Evolutionary conservation across 2,797 vertebrate genomes (phyloP).

Genomic region (Octomys mimax): DNA sequence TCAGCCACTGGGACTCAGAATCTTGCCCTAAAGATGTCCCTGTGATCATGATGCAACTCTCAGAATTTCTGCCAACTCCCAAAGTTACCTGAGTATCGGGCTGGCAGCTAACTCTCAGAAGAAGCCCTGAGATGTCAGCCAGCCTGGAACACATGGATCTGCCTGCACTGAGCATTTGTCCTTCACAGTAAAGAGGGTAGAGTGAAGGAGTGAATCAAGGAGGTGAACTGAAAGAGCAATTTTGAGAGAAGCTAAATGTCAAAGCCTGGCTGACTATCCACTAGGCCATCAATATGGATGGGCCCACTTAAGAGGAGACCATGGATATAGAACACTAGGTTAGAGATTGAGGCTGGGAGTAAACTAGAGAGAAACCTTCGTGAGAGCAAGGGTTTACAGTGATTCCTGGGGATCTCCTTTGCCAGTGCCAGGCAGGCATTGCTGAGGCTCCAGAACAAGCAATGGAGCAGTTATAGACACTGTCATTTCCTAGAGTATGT

Average conservation of each 20-base stretch:
- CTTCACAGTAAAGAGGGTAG: not conserved
- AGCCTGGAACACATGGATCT: not conserved
- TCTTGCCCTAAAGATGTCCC: not conserved
- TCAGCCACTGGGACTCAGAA: not conserved
- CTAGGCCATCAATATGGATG: not conserved
- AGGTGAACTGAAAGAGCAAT: not conserved
- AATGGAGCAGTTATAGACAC: not conserved
- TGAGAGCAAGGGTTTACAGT: not conserved
- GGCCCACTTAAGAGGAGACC: not conserved
- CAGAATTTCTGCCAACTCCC: not conserved
- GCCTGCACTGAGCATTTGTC: conserved; percentile 44
- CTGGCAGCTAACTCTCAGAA: not conserved
- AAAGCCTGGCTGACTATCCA: not conserved
- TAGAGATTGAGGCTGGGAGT: not conserved
- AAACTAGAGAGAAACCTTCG: conserved; percentile 7
- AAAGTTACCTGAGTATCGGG: not conserved
- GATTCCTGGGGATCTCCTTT: not conserved
- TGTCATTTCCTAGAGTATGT: not conserved
- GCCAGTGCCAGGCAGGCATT: not conserved
- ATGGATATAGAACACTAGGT: not conserved
- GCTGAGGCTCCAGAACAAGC: not conserved
- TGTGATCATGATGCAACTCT: not conserved
- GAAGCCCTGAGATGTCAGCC: conserved; percentile 4
- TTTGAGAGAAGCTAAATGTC: not conserved
- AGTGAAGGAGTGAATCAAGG: not conserved